Percentiles rank a stretch among this genome's conserved stretches.
phyloP scores from a whole-genome alignment of 2,888 invertebrate species.

The Agrochola macilenta region DNA sequence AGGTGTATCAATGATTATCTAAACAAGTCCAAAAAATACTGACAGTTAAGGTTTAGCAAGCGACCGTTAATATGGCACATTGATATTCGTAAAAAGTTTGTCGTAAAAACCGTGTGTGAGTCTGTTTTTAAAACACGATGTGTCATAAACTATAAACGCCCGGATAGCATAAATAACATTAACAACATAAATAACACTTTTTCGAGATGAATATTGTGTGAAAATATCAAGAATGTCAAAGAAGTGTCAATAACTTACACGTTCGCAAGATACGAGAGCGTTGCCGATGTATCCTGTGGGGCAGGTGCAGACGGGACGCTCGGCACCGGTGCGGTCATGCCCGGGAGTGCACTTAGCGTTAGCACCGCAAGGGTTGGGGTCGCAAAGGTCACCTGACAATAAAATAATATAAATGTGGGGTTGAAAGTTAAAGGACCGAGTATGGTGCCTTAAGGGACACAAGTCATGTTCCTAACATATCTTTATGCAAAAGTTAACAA shows the following conservation, averaged over 20 bases:
- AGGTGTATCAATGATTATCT: not conserved
- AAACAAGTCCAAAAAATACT: not conserved
- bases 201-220: not conserved
- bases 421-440: conserved; percentile 4
- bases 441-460: conserved; percentile 37
- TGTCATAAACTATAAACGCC: not conserved
- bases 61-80: not conserved
- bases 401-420: not conserved
- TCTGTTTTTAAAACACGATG: not conserved
- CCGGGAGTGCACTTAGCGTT: conserved; percentile 96
- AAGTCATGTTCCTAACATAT: not conserved
- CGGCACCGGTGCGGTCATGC: conserved; percentile 94
- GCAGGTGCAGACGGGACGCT: conserved; percentile 96
- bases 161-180: not conserved
- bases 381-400: conserved; percentile 94
- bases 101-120: not conserved
- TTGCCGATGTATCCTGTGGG: conserved; percentile 94
- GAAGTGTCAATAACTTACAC: conserved; percentile 79
- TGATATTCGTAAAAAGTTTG: not conserved
- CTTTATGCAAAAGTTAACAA: not conserved
- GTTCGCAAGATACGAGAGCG: conserved; percentile 92
- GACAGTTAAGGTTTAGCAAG: too few species aligned
- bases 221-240: not conserved
- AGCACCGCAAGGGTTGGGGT: conserved; percentile 96
- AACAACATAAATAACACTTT: not conserved